These are phyloP conservation scores for Bibio marci DNA, from an alignment of 2,888 invertebrate genomes.

Conservation along the genomic window DNA sequence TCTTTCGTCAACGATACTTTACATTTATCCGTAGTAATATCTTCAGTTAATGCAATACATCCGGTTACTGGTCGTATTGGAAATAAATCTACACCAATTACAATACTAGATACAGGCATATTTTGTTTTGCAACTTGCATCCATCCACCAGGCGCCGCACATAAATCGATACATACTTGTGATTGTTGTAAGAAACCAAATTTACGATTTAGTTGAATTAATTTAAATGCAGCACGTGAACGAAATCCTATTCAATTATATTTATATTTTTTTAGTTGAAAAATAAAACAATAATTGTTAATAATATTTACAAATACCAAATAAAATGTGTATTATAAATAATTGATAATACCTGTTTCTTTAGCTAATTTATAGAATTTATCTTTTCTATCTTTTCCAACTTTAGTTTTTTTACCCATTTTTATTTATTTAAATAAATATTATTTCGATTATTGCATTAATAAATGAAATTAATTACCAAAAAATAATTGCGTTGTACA, in stretches of 20 bases:
- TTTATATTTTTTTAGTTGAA: no score
- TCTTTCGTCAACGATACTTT: conserved; percentile 61
- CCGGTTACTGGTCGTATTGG: conserved; percentile 84
- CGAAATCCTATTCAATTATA: conserved; percentile 69
- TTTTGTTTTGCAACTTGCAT: conserved; percentile 96
- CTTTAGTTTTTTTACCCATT: conserved; percentile 92
- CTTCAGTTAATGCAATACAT: conserved; percentile 77
- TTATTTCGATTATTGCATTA: no score
- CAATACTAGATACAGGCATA: conserved; percentile 91
- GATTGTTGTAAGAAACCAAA: conserved; percentile 93
- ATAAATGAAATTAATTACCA: no score
- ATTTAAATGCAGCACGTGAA: conserved; percentile 97
- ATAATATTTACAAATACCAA: no score
- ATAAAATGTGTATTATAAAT: not conserved
- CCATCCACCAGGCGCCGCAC: conserved; percentile 99
- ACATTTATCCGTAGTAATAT: conserved; percentile 95
- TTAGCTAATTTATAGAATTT: conserved; percentile 97
- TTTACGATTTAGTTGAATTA: conserved; percentile 93
- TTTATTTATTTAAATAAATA: conserved; percentile 20
- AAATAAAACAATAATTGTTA: conserved; percentile 3
- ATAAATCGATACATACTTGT: conserved; percentile 91
- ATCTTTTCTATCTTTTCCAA: conserved; percentile 96
- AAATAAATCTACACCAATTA: conserved; percentile 90
- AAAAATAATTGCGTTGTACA: no score
- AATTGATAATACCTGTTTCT: conserved; percentile 62